A percentile compares a stretch with the other conserved stretches of the same genome.
These are phyloP conservation scores for Amyelois transitella DNA, from an alignment of 1,140 invertebrate species.

Conservation along the genomic window DNA sequence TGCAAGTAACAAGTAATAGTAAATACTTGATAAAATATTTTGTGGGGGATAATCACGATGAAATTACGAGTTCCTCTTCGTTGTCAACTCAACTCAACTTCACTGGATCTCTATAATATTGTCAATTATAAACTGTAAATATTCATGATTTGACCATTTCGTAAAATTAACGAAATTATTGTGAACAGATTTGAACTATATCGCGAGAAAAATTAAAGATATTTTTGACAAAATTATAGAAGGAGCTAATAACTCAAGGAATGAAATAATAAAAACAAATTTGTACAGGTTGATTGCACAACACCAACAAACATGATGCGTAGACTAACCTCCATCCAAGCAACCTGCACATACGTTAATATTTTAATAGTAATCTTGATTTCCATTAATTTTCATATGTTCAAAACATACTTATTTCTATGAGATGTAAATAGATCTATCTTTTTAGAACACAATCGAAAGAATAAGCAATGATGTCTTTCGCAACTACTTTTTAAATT, in stretches of 20 bases:
- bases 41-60: no score
- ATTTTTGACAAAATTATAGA: neutral
- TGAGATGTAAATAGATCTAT: neutral
- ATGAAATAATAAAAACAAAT: neutral
- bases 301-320: neutral
- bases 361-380: conserved; percentile 20
- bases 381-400: neutral
- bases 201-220: neutral
- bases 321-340: conserved; percentile 75
- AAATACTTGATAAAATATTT: neutral
- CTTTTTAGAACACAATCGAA: no score
- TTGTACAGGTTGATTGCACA: neutral
- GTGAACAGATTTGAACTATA: no score
- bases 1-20: no score
- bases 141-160: no score
- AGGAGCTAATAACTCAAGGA: no score
- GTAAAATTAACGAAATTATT: no score
- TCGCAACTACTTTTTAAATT: no score
- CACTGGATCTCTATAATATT: neutral
- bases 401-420: neutral
- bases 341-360: conserved; percentile 69
- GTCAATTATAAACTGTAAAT: no score
- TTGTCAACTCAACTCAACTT: no score
- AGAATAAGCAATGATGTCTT: no score
- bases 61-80: neutral